phyloP scores from a whole-genome alignment of 1,140 invertebrate species.

The Oscheius sp. region DNA sequence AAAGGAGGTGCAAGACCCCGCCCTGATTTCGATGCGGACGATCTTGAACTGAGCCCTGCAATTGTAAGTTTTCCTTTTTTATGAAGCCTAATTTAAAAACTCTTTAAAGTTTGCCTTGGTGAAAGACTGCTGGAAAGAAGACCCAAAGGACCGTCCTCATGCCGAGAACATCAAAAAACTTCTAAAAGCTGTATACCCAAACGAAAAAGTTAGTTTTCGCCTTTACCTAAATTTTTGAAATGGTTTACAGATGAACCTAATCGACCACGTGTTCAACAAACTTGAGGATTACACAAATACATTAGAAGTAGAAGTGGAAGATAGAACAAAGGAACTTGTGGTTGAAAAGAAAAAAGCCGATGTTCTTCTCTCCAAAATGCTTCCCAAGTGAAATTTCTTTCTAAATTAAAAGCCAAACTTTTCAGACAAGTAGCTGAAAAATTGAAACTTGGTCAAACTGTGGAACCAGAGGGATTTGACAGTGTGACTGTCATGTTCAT shows the following conservation, averaged over 20 bases:
- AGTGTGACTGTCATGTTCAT: conserved; percentile 47
- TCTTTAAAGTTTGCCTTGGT: conserved; percentile 31
- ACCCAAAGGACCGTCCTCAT: conserved; percentile 24
- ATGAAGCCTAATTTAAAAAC: neutral
- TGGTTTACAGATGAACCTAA: conserved; percentile 67
- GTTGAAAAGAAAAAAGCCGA: conserved; percentile 48
- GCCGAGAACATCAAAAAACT: conserved; percentile 19
- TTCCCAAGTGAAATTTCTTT: conserved; percentile 40
- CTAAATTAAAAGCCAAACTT: neutral
- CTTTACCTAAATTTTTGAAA: too few species aligned
- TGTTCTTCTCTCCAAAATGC: conserved; percentile 43
- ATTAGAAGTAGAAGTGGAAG: conserved; percentile 36
- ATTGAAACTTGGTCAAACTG: conserved; percentile 44
- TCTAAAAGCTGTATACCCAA: conserved; percentile 6
- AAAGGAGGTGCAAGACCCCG: conserved; percentile 29
- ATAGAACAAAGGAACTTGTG: conserved; percentile 44
- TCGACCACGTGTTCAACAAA: conserved; percentile 47
- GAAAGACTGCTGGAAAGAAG: conserved; percentile 43
- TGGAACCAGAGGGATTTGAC: conserved; percentile 48
- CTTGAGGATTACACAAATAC: conserved; percentile 45
- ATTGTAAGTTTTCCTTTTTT: neutral
- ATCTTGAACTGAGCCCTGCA: conserved; percentile 29
- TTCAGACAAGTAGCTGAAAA: conserved; percentile 48
- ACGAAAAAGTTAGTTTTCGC: conserved; percentile 17
- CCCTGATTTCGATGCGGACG: conserved; percentile 35